A percentile compares a stretch with the other conserved stretches of the same genome.
These are phyloP conservation scores for Lerista edwardsae DNA, from an alignment of 2,797 vertebrate species.

Conservation along the genomic window DNA sequence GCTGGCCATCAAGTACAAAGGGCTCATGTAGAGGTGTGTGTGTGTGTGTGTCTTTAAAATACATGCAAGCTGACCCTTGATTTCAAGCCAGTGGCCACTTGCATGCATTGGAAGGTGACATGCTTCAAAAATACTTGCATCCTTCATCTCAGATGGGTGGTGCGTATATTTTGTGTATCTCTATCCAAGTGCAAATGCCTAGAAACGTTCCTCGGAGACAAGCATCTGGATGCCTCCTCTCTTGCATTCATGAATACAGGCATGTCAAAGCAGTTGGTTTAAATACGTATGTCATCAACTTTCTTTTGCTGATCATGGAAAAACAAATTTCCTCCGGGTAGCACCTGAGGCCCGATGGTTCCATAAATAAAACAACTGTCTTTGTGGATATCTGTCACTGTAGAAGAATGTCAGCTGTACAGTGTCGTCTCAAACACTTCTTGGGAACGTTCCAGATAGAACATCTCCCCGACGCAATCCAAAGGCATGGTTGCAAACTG, in stretches of 20 bases:
- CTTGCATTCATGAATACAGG: background rate
- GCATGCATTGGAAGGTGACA: background rate
- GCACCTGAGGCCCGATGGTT: constrained; percentile 23
- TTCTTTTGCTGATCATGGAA: constrained; percentile 28
- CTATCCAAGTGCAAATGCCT: background rate
- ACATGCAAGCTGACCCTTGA: background rate
- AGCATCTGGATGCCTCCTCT: background rate
- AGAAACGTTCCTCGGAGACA: background rate
- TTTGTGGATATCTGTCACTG: constrained; percentile 35
- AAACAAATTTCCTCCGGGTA: constrained; percentile 47
- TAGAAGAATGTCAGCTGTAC: constrained; percentile 2
- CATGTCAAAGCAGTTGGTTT: constrained; percentile 31
- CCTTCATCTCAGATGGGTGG: background rate
- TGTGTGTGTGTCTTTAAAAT: background rate
- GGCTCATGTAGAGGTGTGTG: too few species aligned
- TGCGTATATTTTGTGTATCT: background rate
- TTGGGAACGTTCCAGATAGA: background rate
- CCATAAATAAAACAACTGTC: constrained; percentile 50
- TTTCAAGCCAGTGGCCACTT: background rate
- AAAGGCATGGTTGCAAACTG: too few species aligned
- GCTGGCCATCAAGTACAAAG: background rate
- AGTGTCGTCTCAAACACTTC: background rate
- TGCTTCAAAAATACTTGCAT: background rate
- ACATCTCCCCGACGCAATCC: too few species aligned
- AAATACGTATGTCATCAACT: constrained; percentile 13